Evolutionary conservation across 2,888 invertebrate species (phyloP), one percentile per base, ranked within the genome.

Genomic region (Drosophila paramelanica): DNA sequence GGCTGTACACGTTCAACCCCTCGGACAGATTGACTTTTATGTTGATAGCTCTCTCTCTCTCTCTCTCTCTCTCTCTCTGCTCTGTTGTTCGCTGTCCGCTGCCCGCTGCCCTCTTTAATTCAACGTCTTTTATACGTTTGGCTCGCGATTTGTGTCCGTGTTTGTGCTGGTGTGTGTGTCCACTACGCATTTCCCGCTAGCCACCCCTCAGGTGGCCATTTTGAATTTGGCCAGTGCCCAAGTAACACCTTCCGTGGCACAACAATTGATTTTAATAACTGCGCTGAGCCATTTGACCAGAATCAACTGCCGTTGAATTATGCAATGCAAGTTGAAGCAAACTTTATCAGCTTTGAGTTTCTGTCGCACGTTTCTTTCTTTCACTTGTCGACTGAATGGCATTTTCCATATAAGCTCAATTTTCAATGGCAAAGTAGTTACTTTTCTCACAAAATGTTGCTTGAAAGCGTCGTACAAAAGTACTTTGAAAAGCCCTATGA

Each of bases 21-120:
- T 80, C 72, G 72, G 62, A 67, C 81, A 86, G 88, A 83, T 88
- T 88, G 83, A 83, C 83, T 83, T 83, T 82, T 77, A 80, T 85
- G 80, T 71, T 81, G 81, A 80, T 83, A 80, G 71, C 64, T 60
- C 46, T 62, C 62, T 43, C 56, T 36, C 27, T 43, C 45, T 39
- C 20, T 36, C 14, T 27, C 27, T 36, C 38, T 45, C 38, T 27
- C 27, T n/a, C 31, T 31, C 43, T 38, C 17, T 60, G 1, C 50
- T 8, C 36, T 23, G 39, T 5, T 61, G 23, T 55, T 20, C 41
- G 33, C 33, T 33, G 23, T 55, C 27, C 41, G 33, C 33, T 33
- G 33, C 11, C 33, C 33, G 11, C 4, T 33, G 33, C 11, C 33
- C 33, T 33, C 11, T 10, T 1, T 11, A 13, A 36, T 36, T 27